These are phyloP conservation scores for Ascaphus truei DNA, from an alignment of 2,113 vertebrate genomes.

Conservation along the genomic window DNA sequence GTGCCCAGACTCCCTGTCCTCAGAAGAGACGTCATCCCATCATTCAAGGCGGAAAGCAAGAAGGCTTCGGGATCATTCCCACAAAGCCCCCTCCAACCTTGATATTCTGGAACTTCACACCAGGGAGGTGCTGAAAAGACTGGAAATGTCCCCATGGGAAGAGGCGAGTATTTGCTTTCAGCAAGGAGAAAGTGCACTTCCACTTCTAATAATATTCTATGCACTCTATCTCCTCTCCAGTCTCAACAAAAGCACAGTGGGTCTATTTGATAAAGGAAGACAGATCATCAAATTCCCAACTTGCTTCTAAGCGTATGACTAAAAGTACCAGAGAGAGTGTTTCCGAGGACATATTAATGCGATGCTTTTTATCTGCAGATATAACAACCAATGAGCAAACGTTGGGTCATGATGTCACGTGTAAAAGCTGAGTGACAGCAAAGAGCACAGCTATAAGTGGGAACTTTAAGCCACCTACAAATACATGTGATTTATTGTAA, in stretches of 20 bases:
- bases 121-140: conserved; percentile 83
- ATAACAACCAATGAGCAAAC: background rate
- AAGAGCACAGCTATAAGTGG: background rate
- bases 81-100: conserved; percentile 82
- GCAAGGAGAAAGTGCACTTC: background rate
- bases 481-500: background rate
- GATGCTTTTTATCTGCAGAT: background rate
- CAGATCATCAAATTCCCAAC: background rate
- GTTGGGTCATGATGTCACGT: background rate
- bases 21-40: conserved; percentile 70
- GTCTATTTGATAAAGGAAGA: background rate
- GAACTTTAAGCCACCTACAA: background rate
- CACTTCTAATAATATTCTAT: background rate
- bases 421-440: no score
- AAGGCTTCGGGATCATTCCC: conserved; percentile 79
- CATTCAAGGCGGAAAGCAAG: conserved; percentile 77
- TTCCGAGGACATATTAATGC: background rate
- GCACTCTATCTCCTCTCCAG: background rate
- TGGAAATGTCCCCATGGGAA: conserved; percentile 87
- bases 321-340: background rate
- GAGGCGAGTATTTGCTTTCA: conserved; percentile 65
- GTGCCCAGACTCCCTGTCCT: conserved; percentile 77
- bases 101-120: conserved; percentile 95
- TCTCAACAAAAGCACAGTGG: background rate
- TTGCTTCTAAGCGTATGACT: background rate